These are phyloP conservation scores for Pocillopora grandis DNA, from an alignment of 92 coral and sea anemone species.

Conservation along the genomic window DNA sequence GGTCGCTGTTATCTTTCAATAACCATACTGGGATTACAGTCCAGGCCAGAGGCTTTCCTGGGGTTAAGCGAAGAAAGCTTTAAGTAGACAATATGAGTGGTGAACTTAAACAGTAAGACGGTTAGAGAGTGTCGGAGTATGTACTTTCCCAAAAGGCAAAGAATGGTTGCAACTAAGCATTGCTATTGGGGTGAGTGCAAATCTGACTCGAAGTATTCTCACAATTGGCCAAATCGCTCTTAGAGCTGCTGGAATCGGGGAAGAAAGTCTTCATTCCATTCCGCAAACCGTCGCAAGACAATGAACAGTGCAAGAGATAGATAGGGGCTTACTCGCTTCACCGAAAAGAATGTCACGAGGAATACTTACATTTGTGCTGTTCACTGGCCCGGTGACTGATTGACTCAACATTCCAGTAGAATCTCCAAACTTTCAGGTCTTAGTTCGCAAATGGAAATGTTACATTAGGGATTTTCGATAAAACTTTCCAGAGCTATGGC, in stretches of 20 bases:
- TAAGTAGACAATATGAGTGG: neutral
- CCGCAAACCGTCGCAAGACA: conserved; percentile 56
- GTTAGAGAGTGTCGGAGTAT: conserved; percentile 8
- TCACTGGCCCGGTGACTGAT: conserved; percentile 46
- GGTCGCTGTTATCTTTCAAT: neutral
- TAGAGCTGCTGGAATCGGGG: conserved; percentile 45
- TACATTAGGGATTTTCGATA: no score
- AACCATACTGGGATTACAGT: neutral
- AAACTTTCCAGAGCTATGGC: no score
- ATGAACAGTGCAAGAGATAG: conserved; percentile 55
- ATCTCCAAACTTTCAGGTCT: no score
- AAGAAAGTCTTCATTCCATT: conserved; percentile 59
- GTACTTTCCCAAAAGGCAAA: conserved; percentile 30
- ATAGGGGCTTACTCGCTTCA: conserved; percentile 50
- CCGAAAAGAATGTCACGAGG: conserved; percentile 41
- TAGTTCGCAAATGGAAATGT: no score
- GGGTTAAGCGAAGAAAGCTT: neutral
- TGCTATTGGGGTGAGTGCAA: conserved; percentile 56
- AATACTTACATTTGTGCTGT: conserved; percentile 64
- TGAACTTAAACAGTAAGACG: neutral
- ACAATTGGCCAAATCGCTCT: conserved; percentile 46
- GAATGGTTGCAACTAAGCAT: conserved; percentile 60
- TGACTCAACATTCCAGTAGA: no score
- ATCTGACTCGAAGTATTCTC: conserved; percentile 54
- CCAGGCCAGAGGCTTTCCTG: neutral